These are phyloP conservation scores for Channa striata DNA, from an alignment of 2,797 vertebrate species.

Conservation along the genomic window DNA sequence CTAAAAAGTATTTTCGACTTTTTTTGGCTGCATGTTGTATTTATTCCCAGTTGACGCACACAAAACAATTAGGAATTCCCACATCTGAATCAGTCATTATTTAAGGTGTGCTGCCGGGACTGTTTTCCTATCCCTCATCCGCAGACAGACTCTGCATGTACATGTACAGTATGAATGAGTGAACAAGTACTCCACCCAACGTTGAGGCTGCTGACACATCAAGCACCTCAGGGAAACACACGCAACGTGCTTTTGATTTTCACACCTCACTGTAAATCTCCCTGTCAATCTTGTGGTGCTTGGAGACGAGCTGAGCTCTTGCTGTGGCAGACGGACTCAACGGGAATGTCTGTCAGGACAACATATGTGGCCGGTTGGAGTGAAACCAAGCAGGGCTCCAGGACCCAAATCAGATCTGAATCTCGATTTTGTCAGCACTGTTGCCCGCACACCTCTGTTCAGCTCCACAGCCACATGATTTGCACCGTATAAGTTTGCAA, in stretches of 20 bases:
- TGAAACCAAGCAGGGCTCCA: constrained; percentile 21
- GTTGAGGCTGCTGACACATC: constrained; percentile 56
- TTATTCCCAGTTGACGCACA: constrained; percentile 8
- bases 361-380: constrained; percentile 47
- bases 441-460: constrained; percentile 22
- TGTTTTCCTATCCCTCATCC: not conserved
- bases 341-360: constrained; percentile 48
- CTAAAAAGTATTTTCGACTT: not conserved
- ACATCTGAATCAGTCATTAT: constrained; percentile 27
- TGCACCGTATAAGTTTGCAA: not conserved
- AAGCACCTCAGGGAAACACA: constrained; percentile 61
- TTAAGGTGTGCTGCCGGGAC: constrained; percentile 13
- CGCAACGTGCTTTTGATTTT: constrained; percentile 52
- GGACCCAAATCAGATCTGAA: constrained; percentile 3
- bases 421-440: constrained; percentile 21
- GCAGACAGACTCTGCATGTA: constrained; percentile 58
- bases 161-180: constrained; percentile 39
- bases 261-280: constrained; percentile 32
- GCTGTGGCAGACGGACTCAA: constrained; percentile 49
- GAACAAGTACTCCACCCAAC: constrained; percentile 49
- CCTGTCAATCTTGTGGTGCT: constrained; percentile 31
- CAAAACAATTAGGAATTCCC: constrained; percentile 22
- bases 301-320: constrained; percentile 39
- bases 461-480: constrained; percentile 1
- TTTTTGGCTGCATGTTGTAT: not conserved